Evolutionary conservation across 2,888 invertebrate genomes (phyloP), one percentile per base, ranked within the genome.

Genomic region (Phyto melanocephala): DNA sequence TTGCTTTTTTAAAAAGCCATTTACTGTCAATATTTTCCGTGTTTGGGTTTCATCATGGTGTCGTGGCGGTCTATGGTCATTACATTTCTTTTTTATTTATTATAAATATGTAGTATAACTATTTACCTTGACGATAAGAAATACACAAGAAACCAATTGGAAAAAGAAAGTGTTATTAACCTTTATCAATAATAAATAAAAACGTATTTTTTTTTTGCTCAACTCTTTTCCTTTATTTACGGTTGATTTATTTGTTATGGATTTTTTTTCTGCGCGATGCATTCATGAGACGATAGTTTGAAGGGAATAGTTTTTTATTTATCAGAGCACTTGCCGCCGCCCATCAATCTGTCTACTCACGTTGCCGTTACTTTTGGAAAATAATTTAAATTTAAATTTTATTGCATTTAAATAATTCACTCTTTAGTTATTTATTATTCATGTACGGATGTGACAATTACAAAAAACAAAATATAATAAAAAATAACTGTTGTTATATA

Each of bases 131-230:
- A 52, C 24, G 24, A 28, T 17, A 37, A 28, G 37, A 24, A 24
- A 13, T 5, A 13, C 8, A 50, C 2, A 52, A 52, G 24, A 24
- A 52, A 24, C n/a, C 47, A 47, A 15, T 60, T 76, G 50, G 24
- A 62, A 81, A 80, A 74, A 56, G 77, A 81, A 81, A 81, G 81
- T 77, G 77, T 81, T 81, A 68, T 81, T 81, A 77, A 81, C 81
- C 81, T 77, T 77, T 72, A 45, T 56, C 68, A 56, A 72, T 56
- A 77, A 54, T 13, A 62, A 33, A 54, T 47, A 47, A 60, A 67
- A 6, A 7, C 35, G 28, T 56, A 40, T 45, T 20, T 40, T 62
- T 52, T n/a, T 15, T 17, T 33, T 47, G n/a, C 60, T 58, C 1
- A 17, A 52, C 60, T 28, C 28, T 28, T 3, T 28, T 28, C 28